phyloP scores from a whole-genome alignment of 92 coral and sea anemone genomes.

The Ricordea florida region DNA sequence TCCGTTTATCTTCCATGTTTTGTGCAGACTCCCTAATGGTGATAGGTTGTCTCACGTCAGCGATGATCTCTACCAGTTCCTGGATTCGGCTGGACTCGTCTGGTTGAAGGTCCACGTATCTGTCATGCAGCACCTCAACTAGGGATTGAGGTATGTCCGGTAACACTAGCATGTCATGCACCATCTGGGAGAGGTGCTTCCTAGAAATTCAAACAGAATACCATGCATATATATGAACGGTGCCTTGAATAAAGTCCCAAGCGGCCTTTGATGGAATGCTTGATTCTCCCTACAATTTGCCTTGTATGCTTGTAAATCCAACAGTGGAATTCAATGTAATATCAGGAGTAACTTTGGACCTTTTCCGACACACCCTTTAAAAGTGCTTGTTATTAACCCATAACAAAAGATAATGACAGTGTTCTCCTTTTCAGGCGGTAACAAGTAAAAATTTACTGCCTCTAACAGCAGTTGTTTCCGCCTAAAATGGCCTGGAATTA shows the following conservation, averaged over 20 bases:
- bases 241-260: not conserved
- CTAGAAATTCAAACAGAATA: conserved; percentile 22
- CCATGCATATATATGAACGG: not conserved
- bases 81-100: conserved; percentile 82
- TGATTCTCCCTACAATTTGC: no score
- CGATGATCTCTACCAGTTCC: conserved; percentile 90
- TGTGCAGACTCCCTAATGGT: conserved; percentile 78
- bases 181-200: conserved; percentile 78
- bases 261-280: no score
- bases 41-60: conserved; percentile 96
- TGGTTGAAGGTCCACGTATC: conserved; percentile 76
- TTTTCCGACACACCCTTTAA: no score
- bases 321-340: no score
- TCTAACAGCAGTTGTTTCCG: no score
- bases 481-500: no score
- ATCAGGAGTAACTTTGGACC: no score
- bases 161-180: conserved; percentile 78
- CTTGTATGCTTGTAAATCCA: no score
- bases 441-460: no score
- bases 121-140: conserved; percentile 70
- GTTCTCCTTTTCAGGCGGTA: no score
- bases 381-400: no score
- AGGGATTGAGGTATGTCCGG: conserved; percentile 75
- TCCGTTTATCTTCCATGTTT: conserved; percentile 71
- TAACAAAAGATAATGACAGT: no score